Evolutionary conservation across 2,888 invertebrate genomes (phyloP).

Genomic region (Rhingia rostrata): DNA sequence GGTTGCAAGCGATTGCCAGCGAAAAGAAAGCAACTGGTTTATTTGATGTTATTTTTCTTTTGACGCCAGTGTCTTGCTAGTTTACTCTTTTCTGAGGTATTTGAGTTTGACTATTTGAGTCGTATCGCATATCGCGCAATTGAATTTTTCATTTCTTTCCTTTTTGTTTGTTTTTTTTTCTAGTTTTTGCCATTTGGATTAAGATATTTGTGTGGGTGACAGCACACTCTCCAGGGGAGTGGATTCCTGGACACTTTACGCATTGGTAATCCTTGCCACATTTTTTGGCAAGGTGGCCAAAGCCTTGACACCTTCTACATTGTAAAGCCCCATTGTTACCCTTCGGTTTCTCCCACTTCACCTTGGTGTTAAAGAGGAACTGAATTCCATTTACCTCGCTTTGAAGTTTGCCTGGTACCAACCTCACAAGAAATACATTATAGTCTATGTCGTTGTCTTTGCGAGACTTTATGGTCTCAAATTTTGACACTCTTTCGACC

Average conservation of each 20-base stretch:
- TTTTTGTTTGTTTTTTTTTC: no score
- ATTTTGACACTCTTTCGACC: background rate
- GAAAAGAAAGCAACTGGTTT: no score
- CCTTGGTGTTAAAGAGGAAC: background rate
- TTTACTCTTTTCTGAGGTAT: no score
- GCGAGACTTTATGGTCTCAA: background rate
- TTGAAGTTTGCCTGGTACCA: background rate
- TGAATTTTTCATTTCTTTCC: no score
- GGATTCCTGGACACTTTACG: background rate
- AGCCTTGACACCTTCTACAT: constrained; percentile 1
- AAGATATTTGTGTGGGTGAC: background rate
- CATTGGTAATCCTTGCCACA: background rate
- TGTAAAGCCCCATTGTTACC: constrained; percentile 1
- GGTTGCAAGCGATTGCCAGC: no score
- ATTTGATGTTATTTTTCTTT: no score
- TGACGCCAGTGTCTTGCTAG: no score
- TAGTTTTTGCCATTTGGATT: no score
- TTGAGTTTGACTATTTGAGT: no score
- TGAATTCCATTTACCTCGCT: background rate
- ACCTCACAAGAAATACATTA: background rate
- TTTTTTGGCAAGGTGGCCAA: constrained; percentile 9
- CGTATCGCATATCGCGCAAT: no score
- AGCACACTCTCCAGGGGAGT: background rate
- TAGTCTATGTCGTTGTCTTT: background rate
- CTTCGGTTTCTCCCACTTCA: constrained; percentile 2